Base-by-base conservation (phyloP, 2,888 invertebrate species). In the Brassicogethes aeneus region DNA sequence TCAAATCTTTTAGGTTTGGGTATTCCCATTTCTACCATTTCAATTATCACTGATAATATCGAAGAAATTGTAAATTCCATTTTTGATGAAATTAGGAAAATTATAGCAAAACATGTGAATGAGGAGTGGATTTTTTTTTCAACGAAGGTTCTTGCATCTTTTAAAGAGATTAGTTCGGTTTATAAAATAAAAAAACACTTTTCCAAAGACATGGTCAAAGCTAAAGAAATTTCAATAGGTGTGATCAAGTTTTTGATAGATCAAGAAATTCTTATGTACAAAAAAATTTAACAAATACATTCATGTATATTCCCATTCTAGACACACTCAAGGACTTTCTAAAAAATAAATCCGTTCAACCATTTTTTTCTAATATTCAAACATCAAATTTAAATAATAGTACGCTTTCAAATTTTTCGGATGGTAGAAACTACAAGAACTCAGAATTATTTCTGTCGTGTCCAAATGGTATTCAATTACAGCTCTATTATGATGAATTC, bases 401-500 rank as follows among this genome's bases (percentile, higher is more conserved):
- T 23, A 23, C 5, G 5, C 10, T 23, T 7, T 5, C 5, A 23
- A 23, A 5, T 5, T 7, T 23, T 23, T 23, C 10, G 5, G 23
- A 23, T 10, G 23, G 23, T 23, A 10, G 10, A 23, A 7, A 23
- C 23, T 23, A 23, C 10, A 23, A 23, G 23, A 23, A 23, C 23
- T 10, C 5, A 7, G 23, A 5, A 7, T 23, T 23, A 7, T 23
- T 23, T 23, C 23, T 7, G 23, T 5, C 5, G 10, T 7, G 10
- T 23, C 23, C 23, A 23, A 23, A 23, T 23, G 23, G 7, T 7
- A 23, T 23, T 13, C 15, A 36, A 36, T 7, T 36, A 16, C 36
- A 36, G 15, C 2, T 41, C n/a, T 51, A 46, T 40, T 48, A 39
- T 32, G 50, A 49, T 42, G 47, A 52, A n/a, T 47, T 52, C 38